Evolutionary conservation across 2,888 invertebrate genomes (phyloP).

Genomic region (Drosophila rellima): DNA sequence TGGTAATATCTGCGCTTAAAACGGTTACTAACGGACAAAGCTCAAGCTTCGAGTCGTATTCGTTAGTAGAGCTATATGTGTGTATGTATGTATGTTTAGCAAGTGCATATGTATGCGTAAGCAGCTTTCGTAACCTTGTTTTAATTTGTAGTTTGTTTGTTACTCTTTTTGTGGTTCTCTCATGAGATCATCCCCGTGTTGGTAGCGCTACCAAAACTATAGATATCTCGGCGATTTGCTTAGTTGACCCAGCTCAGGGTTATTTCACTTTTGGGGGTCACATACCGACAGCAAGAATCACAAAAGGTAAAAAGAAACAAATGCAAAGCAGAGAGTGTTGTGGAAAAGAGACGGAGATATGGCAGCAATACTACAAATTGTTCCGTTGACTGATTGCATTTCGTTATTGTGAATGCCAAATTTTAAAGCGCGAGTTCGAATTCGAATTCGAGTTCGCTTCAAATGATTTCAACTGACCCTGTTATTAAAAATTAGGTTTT

Average conservation of each 20-base stretch:
- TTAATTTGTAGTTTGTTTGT: not conserved
- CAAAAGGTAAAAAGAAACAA: slow-evolving; percentile 18
- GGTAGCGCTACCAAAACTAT: not conserved
- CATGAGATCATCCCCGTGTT: slow-evolving; percentile 49
- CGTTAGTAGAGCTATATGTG: not conserved
- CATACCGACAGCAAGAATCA: slow-evolving; percentile 31
- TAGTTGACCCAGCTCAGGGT: slow-evolving; percentile 67
- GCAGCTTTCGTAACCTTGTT: slow-evolving; percentile 39
- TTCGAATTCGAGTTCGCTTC: not conserved
- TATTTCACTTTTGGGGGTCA: slow-evolving; percentile 69
- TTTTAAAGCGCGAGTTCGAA: slow-evolving; percentile 24
- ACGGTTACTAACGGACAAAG: no score
- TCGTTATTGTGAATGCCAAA: slow-evolving; percentile 50
- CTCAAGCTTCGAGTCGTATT: not conserved
- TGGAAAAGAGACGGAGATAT: no score
- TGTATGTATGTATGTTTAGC: slow-evolving; percentile 1
- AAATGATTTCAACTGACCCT: not conserved
- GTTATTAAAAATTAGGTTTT: not conserved
- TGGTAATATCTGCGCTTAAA: no score
- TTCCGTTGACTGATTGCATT: slow-evolving; percentile 71
- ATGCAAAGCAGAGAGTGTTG: no score
- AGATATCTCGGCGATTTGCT: slow-evolving; percentile 44
- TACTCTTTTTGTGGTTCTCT: slow-evolving; percentile 6
- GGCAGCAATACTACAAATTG: slow-evolving; percentile 44
- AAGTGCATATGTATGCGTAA: slow-evolving; percentile 26